Percentiles rank a stretch among this genome's conserved stretches.
Conservation (phyloP, 1,140 invertebrate species). For the Cryptotermes secundus region DNA sequence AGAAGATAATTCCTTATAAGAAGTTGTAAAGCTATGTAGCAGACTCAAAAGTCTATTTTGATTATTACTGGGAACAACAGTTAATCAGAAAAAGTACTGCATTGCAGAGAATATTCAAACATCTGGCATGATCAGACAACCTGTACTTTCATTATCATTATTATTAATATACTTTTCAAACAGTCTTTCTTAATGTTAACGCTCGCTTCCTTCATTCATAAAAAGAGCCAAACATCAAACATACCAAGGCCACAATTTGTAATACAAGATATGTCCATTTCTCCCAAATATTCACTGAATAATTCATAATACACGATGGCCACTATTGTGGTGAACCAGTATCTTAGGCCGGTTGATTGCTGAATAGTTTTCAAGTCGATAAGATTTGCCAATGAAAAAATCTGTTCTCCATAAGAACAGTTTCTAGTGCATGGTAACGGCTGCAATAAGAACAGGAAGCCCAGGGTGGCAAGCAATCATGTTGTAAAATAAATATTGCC, state of each 20-base stretch:
- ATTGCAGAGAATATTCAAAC: not conserved
- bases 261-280: conserved; percentile 28
- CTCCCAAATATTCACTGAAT: not conserved
- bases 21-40: not conserved
- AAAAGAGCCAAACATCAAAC: conserved; percentile 5
- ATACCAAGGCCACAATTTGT: conserved; percentile 27
- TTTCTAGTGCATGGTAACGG: not conserved
- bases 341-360: not conserved
- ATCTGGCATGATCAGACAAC: not conserved
- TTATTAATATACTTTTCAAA: conserved; percentile 12
- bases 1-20: not conserved
- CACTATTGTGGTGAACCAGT: not conserved
- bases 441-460: not conserved
- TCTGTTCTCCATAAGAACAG: not conserved
- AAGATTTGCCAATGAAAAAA: not conserved
- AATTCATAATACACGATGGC: conserved; percentile 4
- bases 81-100: not conserved
- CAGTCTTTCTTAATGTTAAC: conserved; percentile 18
- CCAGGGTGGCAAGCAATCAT: not conserved
- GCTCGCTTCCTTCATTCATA: not conserved
- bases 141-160: conserved; percentile 10
- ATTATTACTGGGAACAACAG: not conserved
- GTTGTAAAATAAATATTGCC: not conserved
- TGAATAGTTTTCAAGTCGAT: not conserved
- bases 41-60: not conserved